Evolutionary conservation across 2,113 vertebrate species (phyloP), one percentile per base, ranked within the genome.

Genomic region (Antidorcas marsupialis): DNA sequence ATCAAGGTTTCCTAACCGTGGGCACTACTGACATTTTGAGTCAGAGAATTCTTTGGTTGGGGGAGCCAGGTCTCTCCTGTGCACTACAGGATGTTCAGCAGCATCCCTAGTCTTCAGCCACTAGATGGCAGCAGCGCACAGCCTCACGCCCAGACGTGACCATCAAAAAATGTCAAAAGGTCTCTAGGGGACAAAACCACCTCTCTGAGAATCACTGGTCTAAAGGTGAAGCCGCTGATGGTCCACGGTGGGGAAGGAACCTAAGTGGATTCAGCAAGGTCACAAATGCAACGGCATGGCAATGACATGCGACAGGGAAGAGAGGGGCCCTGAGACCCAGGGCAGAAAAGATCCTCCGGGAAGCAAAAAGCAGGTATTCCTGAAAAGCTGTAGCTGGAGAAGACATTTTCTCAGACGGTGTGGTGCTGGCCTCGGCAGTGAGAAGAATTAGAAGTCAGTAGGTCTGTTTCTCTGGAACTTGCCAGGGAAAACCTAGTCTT

Each of bases 401-500:
- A 52, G 74, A 47, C 6, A n/a, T 27, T 79, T 96, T 81, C 94
- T 87, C 57, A 74, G 96, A 45, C 11, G 52, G 36, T 5, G 47
- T 11, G 52, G 53, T 9, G n/a, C 6, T 15, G 39, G 76, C 67
- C 83, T 89, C 6, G 9, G 88, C 83, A 84, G 67, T 25, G 82
- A 91, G 67, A 87, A 59, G 89, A 86, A 60, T 87, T 43, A 53
- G 83, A 91, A 78, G 52, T 33, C 53, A 90, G 50, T 60, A 50
- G 89, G 67, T 60, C 36, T 57, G 47, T 15, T 64, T 71, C 91
- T 89, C 59, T 60, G 39, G 43, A 91, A 85, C 64, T 59, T 55
- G 55, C 85, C 57, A 52, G 27, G n/a, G 60, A 89, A 92, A 67
- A 96, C 59, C 60, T 64, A 52, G 52, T 93, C 91, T 94, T 96